Evolutionary conservation across 2,113 vertebrate genomes (phyloP), one percentile per base, ranked within the genome.

Genomic region (Pteruthius melanotis): DNA sequence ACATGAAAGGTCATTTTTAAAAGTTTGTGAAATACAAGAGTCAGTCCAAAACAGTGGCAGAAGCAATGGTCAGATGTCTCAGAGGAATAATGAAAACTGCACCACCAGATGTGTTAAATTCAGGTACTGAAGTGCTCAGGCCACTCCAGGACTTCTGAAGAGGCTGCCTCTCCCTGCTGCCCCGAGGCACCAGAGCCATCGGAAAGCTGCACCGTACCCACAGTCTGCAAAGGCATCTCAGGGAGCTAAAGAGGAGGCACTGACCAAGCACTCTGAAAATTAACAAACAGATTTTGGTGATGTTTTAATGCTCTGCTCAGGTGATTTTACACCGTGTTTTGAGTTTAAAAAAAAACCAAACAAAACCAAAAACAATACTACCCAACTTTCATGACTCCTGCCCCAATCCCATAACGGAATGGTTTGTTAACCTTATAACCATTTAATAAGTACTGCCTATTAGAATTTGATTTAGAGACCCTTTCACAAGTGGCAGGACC

Each of bases 121-220:
- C 37, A 65, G n/a, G 28, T 45, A 63, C 23, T 69, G 0, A 80
- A 71, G 31, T 11, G 37, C 37, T 49, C 30, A 31, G 37, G 59
- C 24, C 59, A 37, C 54, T 44, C 66, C 23, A 71, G 63, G 33
- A 35, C 31, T 52, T 40, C 15, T 33, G 15, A 42, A 47, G 76
- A 49, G 27, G 30, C 35, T 44, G 57, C 39, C 47, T 50, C 21
- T 63, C 39, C 70, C 40, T 37, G 21, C 17, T 6, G 14, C 8
- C 53, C 71, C 42, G 15, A 27, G 47, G 47, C 15, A 66, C 27
- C 57, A 26, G n/a, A 61, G 71, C 6, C 53, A 45, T 33, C 3
- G 3, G 39, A 84, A 74, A 45, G 22, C 45, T 39, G 12, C 33
- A 60, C 19, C 1, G 0, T 8, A 45, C 2, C 15, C 10, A 7